phyloP scores from a whole-genome alignment of 1,140 invertebrate genomes.

The Heliconius hewitsoni region DNA sequence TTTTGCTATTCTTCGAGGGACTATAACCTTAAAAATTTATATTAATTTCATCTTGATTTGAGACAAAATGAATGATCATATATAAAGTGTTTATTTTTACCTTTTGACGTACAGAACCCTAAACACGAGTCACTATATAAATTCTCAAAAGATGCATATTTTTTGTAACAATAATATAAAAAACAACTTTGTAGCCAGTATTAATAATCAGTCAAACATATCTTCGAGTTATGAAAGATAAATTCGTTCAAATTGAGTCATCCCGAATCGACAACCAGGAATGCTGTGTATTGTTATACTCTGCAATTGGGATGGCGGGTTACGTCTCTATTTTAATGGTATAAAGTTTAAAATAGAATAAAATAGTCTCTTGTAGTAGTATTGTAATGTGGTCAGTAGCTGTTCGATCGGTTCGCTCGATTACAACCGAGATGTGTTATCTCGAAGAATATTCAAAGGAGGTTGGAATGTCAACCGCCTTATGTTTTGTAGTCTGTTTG shows the following conservation, averaged over 20 bases:
- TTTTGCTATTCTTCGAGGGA: too few relatives aligned
- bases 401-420: conserved; percentile 54
- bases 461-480: conserved; percentile 63
- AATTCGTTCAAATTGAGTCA: conserved; percentile 66
- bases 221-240: conserved; percentile 55
- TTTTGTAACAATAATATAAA: not conserved
- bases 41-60: too few relatives aligned
- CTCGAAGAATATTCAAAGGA: conserved; percentile 59
- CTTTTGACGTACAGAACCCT: not conserved
- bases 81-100: not conserved
- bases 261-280: conserved; percentile 60
- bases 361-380: conserved; percentile 15
- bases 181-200: conserved; percentile 30
- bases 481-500: conserved; percentile 59
- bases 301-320: not conserved
- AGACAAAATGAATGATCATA: too few relatives aligned
- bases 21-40: too few relatives aligned
- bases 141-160: not conserved
- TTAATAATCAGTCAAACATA: conserved; percentile 46
- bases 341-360: conserved; percentile 41
- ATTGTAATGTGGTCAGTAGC: conserved; percentile 39
- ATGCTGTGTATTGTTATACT: conserved; percentile 51
- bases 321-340: conserved; percentile 29
- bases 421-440: conserved; percentile 65
- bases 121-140: not conserved